These are phyloP conservation scores for Allolobophora icterica DNA, from an alignment of 2,888 invertebrate genomes.

Conservation along the genomic window DNA sequence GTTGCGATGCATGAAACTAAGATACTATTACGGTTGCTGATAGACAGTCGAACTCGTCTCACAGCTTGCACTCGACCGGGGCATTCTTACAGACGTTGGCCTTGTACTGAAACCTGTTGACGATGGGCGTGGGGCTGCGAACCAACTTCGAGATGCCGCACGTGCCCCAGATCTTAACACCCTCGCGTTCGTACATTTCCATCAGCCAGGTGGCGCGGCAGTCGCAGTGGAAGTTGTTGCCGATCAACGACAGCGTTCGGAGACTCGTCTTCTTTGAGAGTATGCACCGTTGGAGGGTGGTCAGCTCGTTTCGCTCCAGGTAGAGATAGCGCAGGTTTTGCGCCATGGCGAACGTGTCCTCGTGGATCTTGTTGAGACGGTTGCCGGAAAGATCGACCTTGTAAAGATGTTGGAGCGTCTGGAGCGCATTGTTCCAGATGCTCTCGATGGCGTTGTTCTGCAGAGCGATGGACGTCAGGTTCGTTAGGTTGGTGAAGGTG, in stretches of 20 bases:
- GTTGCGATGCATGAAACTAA: not conserved
- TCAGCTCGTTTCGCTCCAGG: conserved; percentile 45
- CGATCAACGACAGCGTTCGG: conserved; percentile 44
- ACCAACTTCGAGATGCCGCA: conserved; percentile 14
- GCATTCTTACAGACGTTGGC: not conserved
- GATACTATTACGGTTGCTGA: not conserved
- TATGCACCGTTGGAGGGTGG: conserved; percentile 41
- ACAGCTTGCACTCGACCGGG: not conserved
- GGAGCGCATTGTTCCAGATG: conserved; percentile 35
- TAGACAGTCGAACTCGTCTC: not conserved
- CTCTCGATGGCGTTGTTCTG: conserved; percentile 45
- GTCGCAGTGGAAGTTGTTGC: conserved; percentile 46
- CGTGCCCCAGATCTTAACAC: conserved; percentile 36
- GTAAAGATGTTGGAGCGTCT: conserved; percentile 38
- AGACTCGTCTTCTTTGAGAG: conserved; percentile 40
- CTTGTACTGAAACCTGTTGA: conserved; percentile 27
- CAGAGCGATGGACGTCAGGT: conserved; percentile 42
- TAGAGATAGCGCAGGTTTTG: conserved; percentile 44
- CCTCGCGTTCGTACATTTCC: conserved; percentile 21
- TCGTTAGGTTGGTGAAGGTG: conserved; percentile 41
- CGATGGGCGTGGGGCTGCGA: conserved; percentile 7
- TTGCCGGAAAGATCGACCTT: conserved; percentile 45
- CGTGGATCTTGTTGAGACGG: conserved; percentile 39
- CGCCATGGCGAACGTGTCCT: conserved; percentile 34
- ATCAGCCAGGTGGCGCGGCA: conserved; percentile 46